Base-by-base conservation (phyloP, 1,140 invertebrate species). In the Hydropsyche tenuis region DNA sequence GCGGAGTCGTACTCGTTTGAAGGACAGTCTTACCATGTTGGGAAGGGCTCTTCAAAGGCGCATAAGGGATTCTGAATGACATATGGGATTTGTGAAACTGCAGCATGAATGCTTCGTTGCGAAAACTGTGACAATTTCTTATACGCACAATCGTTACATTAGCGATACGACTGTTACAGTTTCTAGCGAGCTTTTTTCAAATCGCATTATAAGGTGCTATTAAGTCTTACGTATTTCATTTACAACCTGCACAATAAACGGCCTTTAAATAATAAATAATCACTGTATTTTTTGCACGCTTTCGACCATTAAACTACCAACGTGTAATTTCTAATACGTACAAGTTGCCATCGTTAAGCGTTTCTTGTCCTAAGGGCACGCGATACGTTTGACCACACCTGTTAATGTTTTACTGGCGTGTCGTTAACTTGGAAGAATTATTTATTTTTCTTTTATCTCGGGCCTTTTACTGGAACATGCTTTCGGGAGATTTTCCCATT, bases 351-450 rank as follows among this genome's bases (percentile, higher is more conserved):
- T 25, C 11, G 22, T 25, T 23, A 60, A 60, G 22, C 56, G 56
- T 60, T 60, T 60, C 23, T 60, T 25, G 20, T 60, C 56, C 48
- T 60, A 23, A 60, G 23, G 56, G 56, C 56, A 60, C 56, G 51
- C 51, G 20, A 53, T 53, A 53, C n/a, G 30, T 37, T 25, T 60
- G 56, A 60, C 56, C 56, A 60, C 56, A 60, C 56, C 56, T 60
- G 56, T 60, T 60, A 60, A 60, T 60, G 56, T 14, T 12, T 12
- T 25, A 12, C 56, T 60, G 23, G 56, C 56, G 23, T 60, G 56
- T 25, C 56, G 56, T 60, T 25, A 60, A 60, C 56, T 60, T 23
- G 4, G 11, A 37, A 37, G 30, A 27, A 60, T 48, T 48, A 48
- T 48, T 48, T 43, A 14, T 9, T 37, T 9, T 37, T 37, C 9